phyloP scores from a whole-genome alignment of 2,113 vertebrate genomes.

The Larimichthys crocea region DNA sequence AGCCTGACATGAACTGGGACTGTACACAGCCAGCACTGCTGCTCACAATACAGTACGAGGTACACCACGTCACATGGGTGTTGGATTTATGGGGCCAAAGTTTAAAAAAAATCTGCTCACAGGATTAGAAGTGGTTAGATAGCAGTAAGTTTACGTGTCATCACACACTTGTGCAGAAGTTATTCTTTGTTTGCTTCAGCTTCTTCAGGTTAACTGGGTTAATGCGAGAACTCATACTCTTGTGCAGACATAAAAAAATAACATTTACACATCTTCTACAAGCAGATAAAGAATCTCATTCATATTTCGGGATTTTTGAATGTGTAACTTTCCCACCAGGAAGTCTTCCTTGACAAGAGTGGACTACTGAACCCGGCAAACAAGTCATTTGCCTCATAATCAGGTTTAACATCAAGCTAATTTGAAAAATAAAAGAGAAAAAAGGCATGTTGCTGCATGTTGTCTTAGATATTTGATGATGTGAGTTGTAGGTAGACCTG shows the following conservation, averaged over 20 bases:
- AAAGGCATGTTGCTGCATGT: background rate
- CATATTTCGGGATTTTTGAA: background rate
- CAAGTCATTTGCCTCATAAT: background rate
- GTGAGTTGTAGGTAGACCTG: background rate
- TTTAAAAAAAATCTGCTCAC: background rate
- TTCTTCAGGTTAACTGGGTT: background rate
- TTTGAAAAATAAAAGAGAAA: background rate
- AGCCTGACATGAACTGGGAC: slow-evolving; percentile 11
- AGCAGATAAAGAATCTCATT: background rate
- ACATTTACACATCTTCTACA: background rate
- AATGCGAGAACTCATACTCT: background rate
- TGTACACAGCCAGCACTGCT: background rate
- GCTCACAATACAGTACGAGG: background rate
- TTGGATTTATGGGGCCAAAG: background rate
- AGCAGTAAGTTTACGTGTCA: background rate
- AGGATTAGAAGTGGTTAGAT: background rate
- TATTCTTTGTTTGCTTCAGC: background rate
- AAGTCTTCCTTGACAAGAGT: too few species aligned
- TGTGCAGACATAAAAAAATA: background rate
- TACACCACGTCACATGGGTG: background rate
- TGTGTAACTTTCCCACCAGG: background rate
- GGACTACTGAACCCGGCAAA: too few species aligned
- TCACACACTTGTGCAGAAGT: background rate
- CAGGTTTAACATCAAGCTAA: background rate
- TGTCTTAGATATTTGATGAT: background rate